Evolutionary conservation across 2,113 vertebrate genomes (phyloP).

Genomic region (Lepidothrix coronata): DNA sequence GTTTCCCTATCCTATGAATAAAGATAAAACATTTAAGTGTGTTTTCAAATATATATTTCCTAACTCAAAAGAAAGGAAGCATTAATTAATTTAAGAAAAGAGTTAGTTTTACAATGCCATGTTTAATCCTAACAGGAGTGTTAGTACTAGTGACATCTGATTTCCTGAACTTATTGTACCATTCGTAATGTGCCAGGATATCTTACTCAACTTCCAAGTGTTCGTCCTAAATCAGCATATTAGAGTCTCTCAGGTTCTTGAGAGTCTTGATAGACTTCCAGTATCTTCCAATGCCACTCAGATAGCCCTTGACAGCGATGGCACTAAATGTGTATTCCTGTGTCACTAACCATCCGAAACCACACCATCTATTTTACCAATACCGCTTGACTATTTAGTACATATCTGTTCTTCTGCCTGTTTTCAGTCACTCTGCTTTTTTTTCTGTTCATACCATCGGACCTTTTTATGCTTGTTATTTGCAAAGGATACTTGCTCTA

Average conservation of each 20-base stretch:
- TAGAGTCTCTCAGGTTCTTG: background rate
- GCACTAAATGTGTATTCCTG: fast-evolving
- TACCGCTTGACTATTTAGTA: background rate
- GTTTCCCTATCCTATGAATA: no score
- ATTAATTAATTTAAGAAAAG: background rate
- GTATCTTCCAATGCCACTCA: background rate
- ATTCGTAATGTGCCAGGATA: background rate
- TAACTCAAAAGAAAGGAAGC: background rate
- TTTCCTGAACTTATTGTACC: background rate
- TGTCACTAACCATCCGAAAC: background rate
- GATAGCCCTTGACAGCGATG: background rate
- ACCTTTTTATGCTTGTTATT: background rate
- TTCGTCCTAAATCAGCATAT: background rate
- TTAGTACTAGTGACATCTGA: background rate
- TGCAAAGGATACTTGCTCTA: background rate
- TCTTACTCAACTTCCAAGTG: background rate
- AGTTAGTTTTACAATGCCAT: background rate
- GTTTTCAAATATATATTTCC: background rate
- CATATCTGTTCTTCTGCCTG: background rate
- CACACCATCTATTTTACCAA: background rate
- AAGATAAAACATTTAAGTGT: background rate
- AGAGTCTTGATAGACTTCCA: no score
- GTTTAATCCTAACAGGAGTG: no score
- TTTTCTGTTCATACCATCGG: background rate
- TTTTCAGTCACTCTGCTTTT: background rate